phyloP scores from a whole-genome alignment of 92 coral and sea anemone genomes.

The Plumapathes pennacea region DNA sequence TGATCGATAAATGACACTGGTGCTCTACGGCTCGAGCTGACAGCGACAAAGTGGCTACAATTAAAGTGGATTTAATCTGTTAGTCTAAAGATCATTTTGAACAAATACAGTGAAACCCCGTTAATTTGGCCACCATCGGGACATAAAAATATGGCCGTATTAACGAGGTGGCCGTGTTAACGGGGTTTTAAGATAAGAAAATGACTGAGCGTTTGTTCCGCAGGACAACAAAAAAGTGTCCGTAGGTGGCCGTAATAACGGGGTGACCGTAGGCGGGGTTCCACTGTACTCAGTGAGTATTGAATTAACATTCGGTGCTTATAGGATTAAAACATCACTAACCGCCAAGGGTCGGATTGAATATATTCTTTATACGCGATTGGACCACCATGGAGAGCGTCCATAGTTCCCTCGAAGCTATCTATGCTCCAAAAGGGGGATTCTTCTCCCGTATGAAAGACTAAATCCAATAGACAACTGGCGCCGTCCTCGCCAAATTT shows the following conservation, averaged over 20 bases:
- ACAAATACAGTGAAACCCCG: too few species aligned
- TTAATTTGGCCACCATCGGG: too few species aligned
- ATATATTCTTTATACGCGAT: constrained; percentile 50
- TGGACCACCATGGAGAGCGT: constrained; percentile 26
- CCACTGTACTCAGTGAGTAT: too few species aligned
- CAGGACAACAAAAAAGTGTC: too few species aligned
- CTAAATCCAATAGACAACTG: constrained; percentile 68
- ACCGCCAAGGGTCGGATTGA: constrained; percentile 62
- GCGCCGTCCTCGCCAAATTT: constrained; percentile 79
- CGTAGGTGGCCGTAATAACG: too few species aligned
- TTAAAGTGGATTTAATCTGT: background rate
- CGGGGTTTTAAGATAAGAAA: too few species aligned
- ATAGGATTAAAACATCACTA: constrained; percentile 31
- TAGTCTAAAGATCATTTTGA: background rate
- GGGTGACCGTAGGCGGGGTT: too few species aligned
- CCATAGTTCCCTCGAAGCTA: constrained; percentile 44
- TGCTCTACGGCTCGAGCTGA: constrained; percentile 39
- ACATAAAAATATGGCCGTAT: too few species aligned
- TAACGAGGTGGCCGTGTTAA: too few species aligned
- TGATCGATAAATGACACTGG: constrained; percentile 62
- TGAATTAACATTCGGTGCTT: too few species aligned
- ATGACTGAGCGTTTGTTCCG: too few species aligned
- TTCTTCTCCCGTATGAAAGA: constrained; percentile 71
- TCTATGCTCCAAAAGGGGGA: constrained; percentile 61
- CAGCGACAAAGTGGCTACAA: constrained; percentile 23